Evolutionary conservation across 2,888 invertebrate genomes (phyloP).

Genomic region (Cremastinae sp.): DNA sequence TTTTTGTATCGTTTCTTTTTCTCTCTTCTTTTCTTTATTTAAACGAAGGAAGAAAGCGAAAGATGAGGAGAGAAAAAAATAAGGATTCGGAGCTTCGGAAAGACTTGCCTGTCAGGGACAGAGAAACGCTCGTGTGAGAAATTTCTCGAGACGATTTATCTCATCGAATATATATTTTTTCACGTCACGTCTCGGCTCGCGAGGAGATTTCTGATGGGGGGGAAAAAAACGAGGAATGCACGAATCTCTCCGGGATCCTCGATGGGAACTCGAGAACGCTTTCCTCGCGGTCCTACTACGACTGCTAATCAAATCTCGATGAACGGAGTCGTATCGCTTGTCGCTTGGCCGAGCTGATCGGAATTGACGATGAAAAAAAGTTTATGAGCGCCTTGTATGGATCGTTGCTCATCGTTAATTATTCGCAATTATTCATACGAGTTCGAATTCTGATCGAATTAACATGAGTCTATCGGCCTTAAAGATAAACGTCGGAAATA

Average conservation of each 20-base stretch:
- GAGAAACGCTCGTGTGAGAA: background rate
- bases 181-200: conserved; percentile 14
- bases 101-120: background rate
- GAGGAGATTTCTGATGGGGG: background rate
- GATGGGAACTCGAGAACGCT: conserved; percentile 27
- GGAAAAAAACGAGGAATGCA: background rate
- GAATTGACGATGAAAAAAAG: background rate
- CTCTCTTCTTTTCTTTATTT: too few relatives aligned
- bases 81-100: background rate
- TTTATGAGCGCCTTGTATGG: background rate
- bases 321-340: conserved; percentile 14
- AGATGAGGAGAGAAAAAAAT: too few relatives aligned
- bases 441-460: too few relatives aligned
- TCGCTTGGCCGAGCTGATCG: conserved; percentile 2
- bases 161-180: conserved; percentile 14
- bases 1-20: too few relatives aligned
- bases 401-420: too few relatives aligned
- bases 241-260: background rate
- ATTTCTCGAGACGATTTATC: conserved; percentile 9
- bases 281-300: conserved; percentile 7
- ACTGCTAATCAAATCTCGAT: conserved; percentile 22
- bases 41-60: too few relatives aligned
- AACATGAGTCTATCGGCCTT: too few relatives aligned
- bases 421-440: too few relatives aligned
- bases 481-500: too few relatives aligned